Base-by-base conservation (phyloP, 1,140 invertebrate species). In the Zaprionus taronus region DNA sequence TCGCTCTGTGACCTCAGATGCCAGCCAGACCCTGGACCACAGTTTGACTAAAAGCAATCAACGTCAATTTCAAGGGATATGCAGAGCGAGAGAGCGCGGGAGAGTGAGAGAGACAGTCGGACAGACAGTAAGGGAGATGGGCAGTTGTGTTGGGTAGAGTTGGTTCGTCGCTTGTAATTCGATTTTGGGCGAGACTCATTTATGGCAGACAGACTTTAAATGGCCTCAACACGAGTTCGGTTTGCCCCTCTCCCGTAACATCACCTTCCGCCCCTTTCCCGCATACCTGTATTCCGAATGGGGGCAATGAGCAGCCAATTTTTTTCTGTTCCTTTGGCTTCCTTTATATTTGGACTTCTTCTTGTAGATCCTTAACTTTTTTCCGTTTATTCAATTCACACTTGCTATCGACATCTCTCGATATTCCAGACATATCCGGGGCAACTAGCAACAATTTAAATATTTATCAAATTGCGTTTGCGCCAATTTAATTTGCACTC, bases 401-500 rank as follows among this genome's bases (percentile, higher is more conserved):
- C 47, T 49, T 51, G 20, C 47, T 14, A 24, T 47, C 7, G 41
- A 47, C n/a, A 9, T 47, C 2, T 1, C 41, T 17, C 41, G 47
- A 24, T 51, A 51, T 51, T 3, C 41, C 2, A 6, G 4, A 51
- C 47, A 24, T 58, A 22, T 66, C n/a, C 55, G 7, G 7, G n/a
- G 64, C 1, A 28, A 63, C 41, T 62, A 44, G 44, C 31, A 24
- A 47, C 64, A 63, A 72, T 68, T 82, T 67, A 67, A 71, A 63
- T 62, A 69, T 75, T 83, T 72, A 22, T 53, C 20, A 31, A 69
- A 51, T 73, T 51, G 36, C 38, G 15, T 22, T 71, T 67, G 76
- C 69, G 69, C 80, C 65, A 87, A 87, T 83, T 87, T 77, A 87
- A 87, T 87, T 86, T 79, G 63, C 71, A 66, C 57, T n/a, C 41